These are phyloP conservation scores for Limnephilus lunatus DNA, from an alignment of 2,888 invertebrate genomes.

Conservation along the genomic window DNA sequence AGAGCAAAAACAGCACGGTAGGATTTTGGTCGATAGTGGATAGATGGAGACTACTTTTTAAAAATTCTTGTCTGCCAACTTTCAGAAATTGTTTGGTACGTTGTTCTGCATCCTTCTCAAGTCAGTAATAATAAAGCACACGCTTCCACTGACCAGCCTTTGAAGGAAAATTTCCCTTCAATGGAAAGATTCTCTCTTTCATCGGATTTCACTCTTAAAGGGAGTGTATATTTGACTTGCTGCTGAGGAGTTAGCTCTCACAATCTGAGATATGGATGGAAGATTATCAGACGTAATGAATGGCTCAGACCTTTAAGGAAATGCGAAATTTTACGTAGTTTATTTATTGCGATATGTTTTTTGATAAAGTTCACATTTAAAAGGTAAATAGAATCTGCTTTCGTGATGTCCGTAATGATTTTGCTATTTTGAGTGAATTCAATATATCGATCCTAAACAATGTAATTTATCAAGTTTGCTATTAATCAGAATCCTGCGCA, in stretches of 20 bases:
- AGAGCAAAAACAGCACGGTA: too few species aligned
- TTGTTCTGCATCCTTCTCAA: background rate
- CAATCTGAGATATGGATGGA: conserved; percentile 34
- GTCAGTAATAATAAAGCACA: background rate
- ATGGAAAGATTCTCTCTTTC: conserved; percentile 28
- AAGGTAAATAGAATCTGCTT: background rate
- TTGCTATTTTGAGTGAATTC: background rate
- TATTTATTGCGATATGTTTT: conserved; percentile 28
- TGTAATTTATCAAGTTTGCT: background rate
- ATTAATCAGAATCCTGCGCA: too few species aligned
- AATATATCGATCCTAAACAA: background rate
- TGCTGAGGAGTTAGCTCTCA: conserved; percentile 2
- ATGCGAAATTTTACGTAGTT: conserved; percentile 1
- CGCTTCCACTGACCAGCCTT: conserved; percentile 22
- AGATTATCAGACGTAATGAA: conserved; percentile 19
- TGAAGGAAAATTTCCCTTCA: conserved; percentile 13
- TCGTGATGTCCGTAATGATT: background rate
- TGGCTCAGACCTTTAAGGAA: background rate
- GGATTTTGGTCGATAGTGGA: too few species aligned
- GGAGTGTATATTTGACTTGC: conserved; percentile 32
- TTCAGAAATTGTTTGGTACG: too few species aligned
- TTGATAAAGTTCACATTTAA: background rate
- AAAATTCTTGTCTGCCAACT: too few species aligned
- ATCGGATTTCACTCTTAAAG: conserved; percentile 24
- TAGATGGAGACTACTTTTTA: too few species aligned